Evolutionary conservation across 2,888 invertebrate species (phyloP), one percentile per base, ranked within the genome.

Genomic region (Tricholauxania praeusta): DNA sequence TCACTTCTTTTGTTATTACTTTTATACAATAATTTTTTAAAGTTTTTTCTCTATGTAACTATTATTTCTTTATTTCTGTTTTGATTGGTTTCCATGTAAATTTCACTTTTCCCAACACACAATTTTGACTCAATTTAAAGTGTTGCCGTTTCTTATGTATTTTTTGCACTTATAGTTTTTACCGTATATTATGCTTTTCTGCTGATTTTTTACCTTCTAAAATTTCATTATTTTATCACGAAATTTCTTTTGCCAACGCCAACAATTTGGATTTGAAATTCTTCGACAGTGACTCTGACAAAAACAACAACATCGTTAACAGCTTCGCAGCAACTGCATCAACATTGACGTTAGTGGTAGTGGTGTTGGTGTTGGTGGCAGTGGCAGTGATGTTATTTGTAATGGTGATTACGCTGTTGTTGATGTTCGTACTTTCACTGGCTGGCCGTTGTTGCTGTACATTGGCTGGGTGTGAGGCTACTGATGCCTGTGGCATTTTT

Each of bases 401-500:
- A 19, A 39, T 53, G 47, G 47, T 15, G 19, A 17, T 17, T 17
- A 15, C 39, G 39, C 12, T 62, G 62, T 49, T 47, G 66, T 14
- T 60, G 60, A 28, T 73, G 39, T 39, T 39, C 39, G 7, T 39
- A 48, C 39, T 51, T 59, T 59, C 32, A 49, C 63, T 39, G 39
- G 39, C 10, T 39, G 8, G 39, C 39, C 39, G 39, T 39, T 39
- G 39, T 51, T 28, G 64, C 47, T 39, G 28, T 53, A 32, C 59
- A 62, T 22, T 64, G 67, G 67, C 67, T 39, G 52, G 62, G 48
- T 49, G 69, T 57, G 53, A 15, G 49, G 60, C 48, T 51, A 28
- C 7, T 48, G 67, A 52, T 73, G 76, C 72, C 72, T 75, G 76
- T 57, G 75, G 73, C 75, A 75, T 66, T 74, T 74, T 75, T 76